These are phyloP conservation scores for Polypedilum vanderplanki DNA, from an alignment of 1,140 invertebrate genomes.

Conservation along the genomic window DNA sequence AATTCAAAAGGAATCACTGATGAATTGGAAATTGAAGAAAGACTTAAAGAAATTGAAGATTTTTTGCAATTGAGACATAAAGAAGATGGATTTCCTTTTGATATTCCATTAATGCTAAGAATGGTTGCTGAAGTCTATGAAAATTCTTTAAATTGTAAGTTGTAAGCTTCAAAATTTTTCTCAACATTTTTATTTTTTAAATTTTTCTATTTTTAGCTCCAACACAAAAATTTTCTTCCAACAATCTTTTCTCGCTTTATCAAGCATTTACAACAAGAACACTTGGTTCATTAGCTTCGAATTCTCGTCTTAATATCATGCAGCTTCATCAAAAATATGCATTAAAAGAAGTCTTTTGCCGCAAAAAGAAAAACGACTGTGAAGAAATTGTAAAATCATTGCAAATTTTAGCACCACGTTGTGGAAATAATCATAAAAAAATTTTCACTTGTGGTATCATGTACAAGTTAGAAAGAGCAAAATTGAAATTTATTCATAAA, in stretches of 20 bases:
- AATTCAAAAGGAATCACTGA: neutral
- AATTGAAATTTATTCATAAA: neutral
- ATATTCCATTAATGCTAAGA: neutral
- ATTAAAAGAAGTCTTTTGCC: neutral
- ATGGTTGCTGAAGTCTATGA: conserved; percentile 6
- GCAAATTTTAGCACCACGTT: neutral
- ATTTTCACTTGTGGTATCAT: neutral
- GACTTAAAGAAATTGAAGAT: neutral
- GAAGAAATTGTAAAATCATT: neutral
- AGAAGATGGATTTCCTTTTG: neutral
- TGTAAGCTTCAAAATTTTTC: too few relatives aligned
- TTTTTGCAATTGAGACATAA: neutral
- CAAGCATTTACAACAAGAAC: neutral
- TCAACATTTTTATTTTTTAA: neutral
- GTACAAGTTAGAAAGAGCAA: neutral
- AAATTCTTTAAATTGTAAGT: neutral
- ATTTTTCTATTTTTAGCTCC: neutral
- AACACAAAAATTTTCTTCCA: neutral
- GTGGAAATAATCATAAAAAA: neutral
- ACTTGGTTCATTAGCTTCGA: neutral
- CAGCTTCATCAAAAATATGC: neutral
- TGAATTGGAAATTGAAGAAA: neutral
- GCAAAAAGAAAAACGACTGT: neutral
- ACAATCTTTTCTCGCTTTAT: neutral
- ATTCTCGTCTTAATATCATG: neutral